Evolutionary conservation across 2,888 invertebrate genomes (phyloP), one percentile per base, ranked within the genome.

Genomic region (Arrhopalites spinosus): DNA sequence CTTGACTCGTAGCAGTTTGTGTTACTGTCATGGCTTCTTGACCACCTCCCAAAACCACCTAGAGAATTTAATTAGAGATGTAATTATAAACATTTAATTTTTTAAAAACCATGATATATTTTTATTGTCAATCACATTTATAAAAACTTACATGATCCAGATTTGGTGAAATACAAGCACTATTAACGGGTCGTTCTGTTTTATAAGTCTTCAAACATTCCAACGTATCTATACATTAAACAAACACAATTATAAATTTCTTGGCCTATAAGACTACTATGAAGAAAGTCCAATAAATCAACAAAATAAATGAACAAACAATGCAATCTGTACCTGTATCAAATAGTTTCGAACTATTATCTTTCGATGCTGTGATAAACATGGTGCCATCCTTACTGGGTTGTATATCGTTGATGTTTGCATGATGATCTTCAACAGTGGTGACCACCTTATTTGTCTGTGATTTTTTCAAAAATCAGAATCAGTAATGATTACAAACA

Each of bases 11-110:
- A 0, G 95, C 94, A 0, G 97, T 98, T 1, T 95, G 96, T 63
- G 97, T 97, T 77, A 98, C 98, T 84, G 96, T 96, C 95, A 98
- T 98, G 75, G 99, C 99, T 86, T 99, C 99, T 88, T 99, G 99
- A 83, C 99, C 99, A 86, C 99, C 99, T 77, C 99, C 99, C 63
- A 99, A 88, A 1, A 97, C 94, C 7, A 98, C 89, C 90, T 90
- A 50, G 7, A 50, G 15, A 50, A 20, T 50, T 50, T 50, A 5
- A n/a, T 50, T 50, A 45, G 15, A 45, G 45, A 11, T 7, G 15
- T 50, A 2, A 50, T 50, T 11, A 20, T 50, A 50, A 50, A 20
- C 7, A 50, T 20, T n/a, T 20, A 50, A 50, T 50, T 50, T 2
- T n/a, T 50, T 20, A 50, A 50, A 8, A n/a, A n/a, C 8, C 15